phyloP scores from a whole-genome alignment of 2,797 vertebrate species.

The Melanotaenia trifasciata region DNA sequence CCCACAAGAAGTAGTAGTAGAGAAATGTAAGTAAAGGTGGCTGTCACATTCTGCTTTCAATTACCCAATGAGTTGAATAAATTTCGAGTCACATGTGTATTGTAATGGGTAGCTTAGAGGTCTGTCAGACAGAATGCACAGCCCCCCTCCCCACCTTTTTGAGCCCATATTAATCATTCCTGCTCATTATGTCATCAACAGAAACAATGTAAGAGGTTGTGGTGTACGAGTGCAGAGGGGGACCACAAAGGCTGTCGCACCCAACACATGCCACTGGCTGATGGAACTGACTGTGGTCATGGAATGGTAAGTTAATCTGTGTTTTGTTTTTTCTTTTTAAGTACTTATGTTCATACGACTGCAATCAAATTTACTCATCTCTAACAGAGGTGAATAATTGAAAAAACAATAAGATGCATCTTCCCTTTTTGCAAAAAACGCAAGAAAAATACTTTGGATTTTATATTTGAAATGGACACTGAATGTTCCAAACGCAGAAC shows the following conservation, averaged over 20 bases:
- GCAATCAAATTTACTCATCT: neutral
- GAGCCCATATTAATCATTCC: constrained; percentile 16
- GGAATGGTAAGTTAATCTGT: constrained; percentile 89
- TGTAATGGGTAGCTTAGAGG: constrained; percentile 9
- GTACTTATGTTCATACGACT: neutral
- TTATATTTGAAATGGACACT: constrained; percentile 4
- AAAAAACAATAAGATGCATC: neutral
- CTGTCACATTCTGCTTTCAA: neutral
- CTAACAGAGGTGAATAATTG: neutral
- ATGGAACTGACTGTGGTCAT: constrained; percentile 92
- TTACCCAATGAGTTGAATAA: neutral
- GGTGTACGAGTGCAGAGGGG: constrained; percentile 94
- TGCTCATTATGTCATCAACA: constrained; percentile 50
- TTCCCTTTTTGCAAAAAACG: neutral
- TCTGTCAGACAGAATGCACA: neutral
- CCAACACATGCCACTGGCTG: constrained; percentile 96
- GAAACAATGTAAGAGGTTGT: constrained; percentile 95
- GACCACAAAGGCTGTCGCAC: constrained; percentile 94
- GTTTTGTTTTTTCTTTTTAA: neutral
- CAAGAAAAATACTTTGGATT: constrained; percentile 2
- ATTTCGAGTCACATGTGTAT: constrained; percentile 1
- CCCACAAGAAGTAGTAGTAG: neutral
- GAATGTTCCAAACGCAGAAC: constrained; percentile 9
- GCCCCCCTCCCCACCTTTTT: neutral
- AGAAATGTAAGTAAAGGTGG: constrained; percentile 1